Evolutionary conservation across 2,888 invertebrate genomes (phyloP).

Genomic region (Zaprionus lineosus): DNA sequence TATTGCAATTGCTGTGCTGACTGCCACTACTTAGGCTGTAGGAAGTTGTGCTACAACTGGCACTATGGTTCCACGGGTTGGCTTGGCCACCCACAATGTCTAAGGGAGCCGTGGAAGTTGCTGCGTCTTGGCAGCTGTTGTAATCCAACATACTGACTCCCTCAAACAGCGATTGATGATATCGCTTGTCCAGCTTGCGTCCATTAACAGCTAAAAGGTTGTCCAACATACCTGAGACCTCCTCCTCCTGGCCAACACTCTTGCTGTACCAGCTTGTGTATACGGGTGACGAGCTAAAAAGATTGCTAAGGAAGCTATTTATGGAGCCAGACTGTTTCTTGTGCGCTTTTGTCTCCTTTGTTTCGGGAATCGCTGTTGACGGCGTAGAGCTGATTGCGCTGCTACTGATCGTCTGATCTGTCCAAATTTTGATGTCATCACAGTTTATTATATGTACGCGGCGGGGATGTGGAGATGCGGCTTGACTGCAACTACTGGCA

Average conservation of each 20-base stretch:
- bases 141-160: constrained; percentile 70
- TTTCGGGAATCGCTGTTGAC: constrained; percentile 2
- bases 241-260: constrained; percentile 24
- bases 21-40: constrained; percentile 55
- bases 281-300: constrained; percentile 76
- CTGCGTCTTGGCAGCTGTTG: constrained; percentile 28
- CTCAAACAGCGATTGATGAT: constrained; percentile 77
- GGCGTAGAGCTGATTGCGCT: constrained; percentile 12
- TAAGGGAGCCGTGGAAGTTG: constrained; percentile 32
- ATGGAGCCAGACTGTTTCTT: constrained; percentile 67
- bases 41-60: constrained; percentile 27
- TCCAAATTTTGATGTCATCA: constrained; percentile 82
- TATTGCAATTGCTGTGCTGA: constrained; percentile 25
- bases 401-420: constrained; percentile 68
- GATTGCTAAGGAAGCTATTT: constrained; percentile 70
- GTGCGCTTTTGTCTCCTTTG: constrained; percentile 1
- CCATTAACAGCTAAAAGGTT: constrained; percentile 80
- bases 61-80: constrained; percentile 5
- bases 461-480: constrained; percentile 23
- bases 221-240: constrained; percentile 66
- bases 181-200: constrained; percentile 75
- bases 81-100: constrained; percentile 37
- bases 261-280: constrained; percentile 74
- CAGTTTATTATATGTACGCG: constrained; percentile 80
- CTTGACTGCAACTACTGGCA: constrained; percentile 33